Conservation (phyloP, 2,888 invertebrate species). For the Baronia brevicornis region DNA sequence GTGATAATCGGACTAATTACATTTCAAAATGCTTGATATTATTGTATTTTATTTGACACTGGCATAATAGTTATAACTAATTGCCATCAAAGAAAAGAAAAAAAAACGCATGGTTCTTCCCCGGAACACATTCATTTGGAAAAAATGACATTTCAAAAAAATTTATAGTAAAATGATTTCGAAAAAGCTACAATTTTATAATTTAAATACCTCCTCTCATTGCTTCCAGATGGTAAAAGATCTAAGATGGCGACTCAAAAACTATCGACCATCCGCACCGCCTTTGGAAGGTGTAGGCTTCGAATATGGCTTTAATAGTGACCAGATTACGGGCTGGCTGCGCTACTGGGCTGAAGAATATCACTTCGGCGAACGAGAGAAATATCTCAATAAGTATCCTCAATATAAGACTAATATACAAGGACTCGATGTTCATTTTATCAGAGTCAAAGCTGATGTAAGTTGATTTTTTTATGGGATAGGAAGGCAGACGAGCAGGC, state of each 20-base stretch:
- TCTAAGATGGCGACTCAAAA: slow-evolving; percentile 40
- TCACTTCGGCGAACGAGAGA: slow-evolving; percentile 77
- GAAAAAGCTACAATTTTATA: too few species aligned
- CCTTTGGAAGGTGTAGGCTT: slow-evolving; percentile 84
- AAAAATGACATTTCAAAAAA: too few species aligned
- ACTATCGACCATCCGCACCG: slow-evolving; percentile 43
- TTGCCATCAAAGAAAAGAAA: slow-evolving; percentile 17
- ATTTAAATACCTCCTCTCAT: slow-evolving; percentile 3
- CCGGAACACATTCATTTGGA: too few species aligned
- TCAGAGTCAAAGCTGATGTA: slow-evolving; percentile 79
- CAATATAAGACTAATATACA: slow-evolving; percentile 87
- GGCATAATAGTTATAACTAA: slow-evolving; percentile 5
- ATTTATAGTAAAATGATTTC: too few species aligned
- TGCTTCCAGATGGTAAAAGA: slow-evolving; percentile 47
- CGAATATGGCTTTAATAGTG: slow-evolving; percentile 87
- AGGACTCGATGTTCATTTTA: slow-evolving; percentile 83
- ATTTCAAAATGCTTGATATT: too few species aligned
- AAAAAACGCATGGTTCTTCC: too few species aligned
- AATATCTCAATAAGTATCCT: slow-evolving; percentile 80
- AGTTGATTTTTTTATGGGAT: slow-evolving; percentile 12
- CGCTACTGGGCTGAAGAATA: slow-evolving; percentile 87
- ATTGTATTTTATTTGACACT: background rate
- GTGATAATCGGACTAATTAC: too few species aligned
- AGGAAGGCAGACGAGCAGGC: background rate
- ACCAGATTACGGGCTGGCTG: slow-evolving; percentile 77